These are phyloP conservation scores for Microchirus variegatus DNA, from an alignment of 2,797 vertebrate species.

Conservation along the genomic window DNA sequence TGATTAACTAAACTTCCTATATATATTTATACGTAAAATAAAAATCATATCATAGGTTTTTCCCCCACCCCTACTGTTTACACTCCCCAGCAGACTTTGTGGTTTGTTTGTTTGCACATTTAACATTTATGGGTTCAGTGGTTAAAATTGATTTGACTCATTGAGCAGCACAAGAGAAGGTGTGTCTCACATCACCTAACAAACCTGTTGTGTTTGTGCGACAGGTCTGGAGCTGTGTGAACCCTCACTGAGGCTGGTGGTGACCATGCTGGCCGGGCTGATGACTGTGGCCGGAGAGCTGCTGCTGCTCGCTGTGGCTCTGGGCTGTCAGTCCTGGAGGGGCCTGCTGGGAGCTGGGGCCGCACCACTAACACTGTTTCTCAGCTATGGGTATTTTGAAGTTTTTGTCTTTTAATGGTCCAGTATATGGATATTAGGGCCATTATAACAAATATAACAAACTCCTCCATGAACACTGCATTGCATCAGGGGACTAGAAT, in stretches of 20 bases:
- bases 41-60: no score
- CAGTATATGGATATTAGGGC: neutral
- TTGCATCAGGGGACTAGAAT: no score
- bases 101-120: no score
- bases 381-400: constrained; percentile 86
- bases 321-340: constrained; percentile 89
- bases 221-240: constrained; percentile 91
- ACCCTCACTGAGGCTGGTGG: constrained; percentile 84
- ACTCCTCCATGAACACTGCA: no score
- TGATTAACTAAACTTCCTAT: no score
- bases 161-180: no score
- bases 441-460: neutral
- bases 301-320: constrained; percentile 86
- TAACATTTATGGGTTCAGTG: no score
- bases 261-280: constrained; percentile 85
- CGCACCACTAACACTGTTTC: constrained; percentile 86
- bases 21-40: no score
- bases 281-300: constrained; percentile 86
- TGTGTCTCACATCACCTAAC: no score
- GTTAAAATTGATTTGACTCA: no score
- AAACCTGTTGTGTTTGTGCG: constrained; percentile 25
- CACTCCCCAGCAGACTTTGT: no score
- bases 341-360: constrained; percentile 87
- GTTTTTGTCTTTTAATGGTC: neutral
- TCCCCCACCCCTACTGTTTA: no score